A percentile compares a stretch with the other conserved stretches of the same genome.
Conservation (phyloP, 2,888 invertebrate species). For the Epinotia nisella region DNA sequence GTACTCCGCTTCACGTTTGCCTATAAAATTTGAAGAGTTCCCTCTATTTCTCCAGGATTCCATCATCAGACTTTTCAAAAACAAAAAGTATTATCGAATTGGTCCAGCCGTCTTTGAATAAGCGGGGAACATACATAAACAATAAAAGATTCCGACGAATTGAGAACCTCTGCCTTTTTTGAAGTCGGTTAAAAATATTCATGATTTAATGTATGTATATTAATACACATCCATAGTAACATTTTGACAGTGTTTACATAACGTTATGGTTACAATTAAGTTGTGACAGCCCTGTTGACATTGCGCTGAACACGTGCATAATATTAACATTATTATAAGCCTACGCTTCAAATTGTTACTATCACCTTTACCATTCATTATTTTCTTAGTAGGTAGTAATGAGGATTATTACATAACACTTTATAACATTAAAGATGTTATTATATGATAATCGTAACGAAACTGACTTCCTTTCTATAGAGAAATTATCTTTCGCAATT, state of each 20-base stretch:
- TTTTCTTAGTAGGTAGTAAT: neutral
- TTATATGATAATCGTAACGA: slow-evolving; percentile 23
- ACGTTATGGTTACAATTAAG: slow-evolving; percentile 1
- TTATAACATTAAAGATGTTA: slow-evolving; percentile 16
- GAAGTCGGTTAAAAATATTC: neutral
- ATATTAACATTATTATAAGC: slow-evolving; percentile 13
- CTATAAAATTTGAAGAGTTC: too few species aligned
- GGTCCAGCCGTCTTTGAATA: too few species aligned
- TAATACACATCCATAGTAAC: neutral
- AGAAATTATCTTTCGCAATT: neutral
- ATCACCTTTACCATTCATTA: neutral
- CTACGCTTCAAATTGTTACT: slow-evolving; percentile 17
- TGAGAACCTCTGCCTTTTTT: too few species aligned
- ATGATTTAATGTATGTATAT: neutral
- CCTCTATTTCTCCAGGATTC: too few species aligned
- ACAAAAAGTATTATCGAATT: too few species aligned
- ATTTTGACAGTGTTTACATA: slow-evolving; percentile 10
- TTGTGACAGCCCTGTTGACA: slow-evolving; percentile 26
- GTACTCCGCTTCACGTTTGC: too few species aligned
- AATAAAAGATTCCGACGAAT: too few species aligned
- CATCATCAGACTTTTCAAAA: too few species aligned
- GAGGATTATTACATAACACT: slow-evolving; percentile 3
- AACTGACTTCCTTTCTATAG: slow-evolving; percentile 20
- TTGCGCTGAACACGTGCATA: slow-evolving; percentile 13
- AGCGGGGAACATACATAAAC: too few species aligned